Evolutionary conservation across 2,113 vertebrate genomes (phyloP).

Genomic region (Peucedramus taeniatus): DNA sequence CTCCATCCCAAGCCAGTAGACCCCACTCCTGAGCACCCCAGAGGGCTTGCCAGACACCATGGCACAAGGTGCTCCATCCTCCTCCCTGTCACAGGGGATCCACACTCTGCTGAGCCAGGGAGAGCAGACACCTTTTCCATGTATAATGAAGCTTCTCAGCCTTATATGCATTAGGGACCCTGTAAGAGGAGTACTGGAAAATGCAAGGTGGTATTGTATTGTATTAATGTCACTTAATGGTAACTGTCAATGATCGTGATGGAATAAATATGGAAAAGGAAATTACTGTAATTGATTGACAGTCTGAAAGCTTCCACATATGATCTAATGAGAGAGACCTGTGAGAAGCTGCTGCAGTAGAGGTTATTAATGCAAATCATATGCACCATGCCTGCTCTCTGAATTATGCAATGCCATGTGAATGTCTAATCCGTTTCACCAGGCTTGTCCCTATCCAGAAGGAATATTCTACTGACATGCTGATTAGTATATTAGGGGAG

Average conservation of each 20-base stretch:
- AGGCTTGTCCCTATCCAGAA: slow-evolving; percentile 71
- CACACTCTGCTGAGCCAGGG: neutral
- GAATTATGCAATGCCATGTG: slow-evolving; percentile 74
- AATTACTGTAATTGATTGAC: slow-evolving; percentile 82
- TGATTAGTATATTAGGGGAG: slow-evolving; percentile 75
- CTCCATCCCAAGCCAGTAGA: neutral
- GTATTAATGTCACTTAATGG: slow-evolving; percentile 80
- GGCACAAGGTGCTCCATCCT: neutral
- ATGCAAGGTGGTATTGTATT: slow-evolving; percentile 71
- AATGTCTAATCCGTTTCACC: slow-evolving; percentile 73
- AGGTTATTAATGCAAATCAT: slow-evolving; percentile 80
- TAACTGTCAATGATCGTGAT: slow-evolving; percentile 76
- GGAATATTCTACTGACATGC: slow-evolving; percentile 69
- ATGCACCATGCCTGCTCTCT: slow-evolving; percentile 76
- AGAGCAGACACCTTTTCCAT: neutral
- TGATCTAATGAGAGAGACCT: slow-evolving; percentile 75
- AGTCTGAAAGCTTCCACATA: slow-evolving; percentile 76
- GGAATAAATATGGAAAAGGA: slow-evolving; percentile 82
- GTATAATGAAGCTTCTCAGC: slow-evolving; percentile 48
- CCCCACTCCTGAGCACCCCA: neutral
- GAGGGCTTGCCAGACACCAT: accelerated
- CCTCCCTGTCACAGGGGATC: neutral
- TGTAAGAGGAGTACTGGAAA: slow-evolving; percentile 51
- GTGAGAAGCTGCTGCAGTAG: slow-evolving; percentile 57
- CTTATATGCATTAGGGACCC: slow-evolving; percentile 30